Conservation (phyloP, 2,113 vertebrate genomes). For the Argyrosomus japonicus region DNA sequence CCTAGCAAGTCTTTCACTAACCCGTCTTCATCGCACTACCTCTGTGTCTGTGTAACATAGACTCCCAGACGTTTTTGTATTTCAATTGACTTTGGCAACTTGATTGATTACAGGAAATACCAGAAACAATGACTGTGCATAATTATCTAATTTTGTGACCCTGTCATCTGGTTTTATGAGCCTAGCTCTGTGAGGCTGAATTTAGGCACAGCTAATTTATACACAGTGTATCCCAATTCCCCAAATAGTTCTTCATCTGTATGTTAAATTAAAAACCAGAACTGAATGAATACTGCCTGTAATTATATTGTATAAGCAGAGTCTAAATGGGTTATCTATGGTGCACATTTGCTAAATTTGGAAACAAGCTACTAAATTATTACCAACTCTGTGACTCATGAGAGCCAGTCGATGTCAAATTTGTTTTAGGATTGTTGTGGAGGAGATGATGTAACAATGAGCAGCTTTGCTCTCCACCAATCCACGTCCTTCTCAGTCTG, state of each 20-base stretch:
- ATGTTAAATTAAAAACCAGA: neutral
- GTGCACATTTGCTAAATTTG: conserved; percentile 7
- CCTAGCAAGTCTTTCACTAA: too few species aligned
- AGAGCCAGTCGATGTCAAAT: conserved; percentile 31
- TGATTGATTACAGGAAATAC: neutral
- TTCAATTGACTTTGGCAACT: neutral
- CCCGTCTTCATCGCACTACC: too few species aligned
- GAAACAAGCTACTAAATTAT: conserved; percentile 54
- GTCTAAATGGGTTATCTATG: neutral
- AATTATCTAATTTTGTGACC: neutral
- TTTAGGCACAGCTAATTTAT: neutral
- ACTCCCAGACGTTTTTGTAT: neutral
- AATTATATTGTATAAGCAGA: neutral
- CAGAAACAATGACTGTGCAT: too few species aligned
- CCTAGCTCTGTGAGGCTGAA: neutral
- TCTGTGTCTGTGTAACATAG: too few species aligned
- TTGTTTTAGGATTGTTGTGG: conserved; percentile 54
- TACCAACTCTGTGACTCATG: conserved; percentile 11
- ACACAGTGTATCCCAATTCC: neutral
- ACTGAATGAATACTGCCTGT: neutral
- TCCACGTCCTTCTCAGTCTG: conserved; percentile 22
- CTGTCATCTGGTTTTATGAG: neutral
- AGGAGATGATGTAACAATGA: conserved; percentile 73
- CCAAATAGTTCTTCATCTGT: neutral
- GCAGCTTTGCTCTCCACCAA: conserved; percentile 72